phyloP scores from a whole-genome alignment of 2,113 vertebrate species.

The Sula dactylatra region DNA sequence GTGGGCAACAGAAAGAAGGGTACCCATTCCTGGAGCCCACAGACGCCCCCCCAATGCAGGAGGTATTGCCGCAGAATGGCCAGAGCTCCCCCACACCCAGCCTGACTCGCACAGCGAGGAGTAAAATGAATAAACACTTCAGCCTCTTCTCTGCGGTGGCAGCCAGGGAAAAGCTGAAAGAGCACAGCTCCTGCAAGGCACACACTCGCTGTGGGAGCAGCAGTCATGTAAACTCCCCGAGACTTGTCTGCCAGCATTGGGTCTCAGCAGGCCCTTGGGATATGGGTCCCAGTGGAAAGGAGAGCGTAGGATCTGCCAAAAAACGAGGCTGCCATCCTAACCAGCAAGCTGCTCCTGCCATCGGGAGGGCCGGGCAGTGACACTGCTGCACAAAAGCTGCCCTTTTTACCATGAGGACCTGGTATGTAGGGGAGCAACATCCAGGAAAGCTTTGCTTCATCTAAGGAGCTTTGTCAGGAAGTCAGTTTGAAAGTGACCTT shows the following conservation, averaged over 20 bases:
- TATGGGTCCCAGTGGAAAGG: not conserved
- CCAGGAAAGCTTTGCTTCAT: not conserved
- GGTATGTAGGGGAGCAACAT: not conserved
- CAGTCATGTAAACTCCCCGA: fast-evolving
- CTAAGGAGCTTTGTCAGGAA: not conserved
- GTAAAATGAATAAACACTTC: not conserved
- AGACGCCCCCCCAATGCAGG: not conserved
- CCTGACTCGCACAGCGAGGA: not conserved
- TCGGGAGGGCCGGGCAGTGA: not conserved
- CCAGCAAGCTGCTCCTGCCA: not conserved
- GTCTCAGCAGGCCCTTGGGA: not conserved
- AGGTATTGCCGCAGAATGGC: not conserved
- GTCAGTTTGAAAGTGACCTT: conserved; percentile 13
- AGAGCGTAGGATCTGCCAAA: not conserved
- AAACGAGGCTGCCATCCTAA: not conserved
- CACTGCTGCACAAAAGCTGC: not conserved
- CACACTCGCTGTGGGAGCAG: not conserved
- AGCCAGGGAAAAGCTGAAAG: not conserved
- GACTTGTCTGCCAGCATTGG: not conserved
- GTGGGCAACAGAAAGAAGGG: not conserved
- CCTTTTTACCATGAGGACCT: not conserved
- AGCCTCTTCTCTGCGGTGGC: not conserved
- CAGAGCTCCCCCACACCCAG: not conserved
- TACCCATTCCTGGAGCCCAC: not conserved
- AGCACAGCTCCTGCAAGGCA: fast-evolving